Evolutionary conservation across 2,797 vertebrate genomes (phyloP), one percentile per base, ranked within the genome.

Genomic region (Rhincodon typus): DNA sequence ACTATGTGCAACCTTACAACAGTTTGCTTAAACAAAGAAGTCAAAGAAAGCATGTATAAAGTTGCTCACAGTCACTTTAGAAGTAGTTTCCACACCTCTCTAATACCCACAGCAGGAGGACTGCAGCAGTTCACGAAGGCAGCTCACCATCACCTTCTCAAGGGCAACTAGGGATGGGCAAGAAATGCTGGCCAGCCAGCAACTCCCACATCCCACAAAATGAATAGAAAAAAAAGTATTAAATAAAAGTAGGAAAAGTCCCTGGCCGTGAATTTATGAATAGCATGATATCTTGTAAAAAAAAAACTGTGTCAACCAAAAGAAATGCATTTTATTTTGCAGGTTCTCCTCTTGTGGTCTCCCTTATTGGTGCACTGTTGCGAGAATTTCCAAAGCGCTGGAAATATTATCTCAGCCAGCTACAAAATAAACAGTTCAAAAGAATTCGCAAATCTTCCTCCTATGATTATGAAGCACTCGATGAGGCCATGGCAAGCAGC

Each of bases 401-500:
- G 99, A 96, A 96, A 2, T 99, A 99, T 96, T 99, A 99, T 97
- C 98, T 99, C 96, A 96, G 95, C 34, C 98, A 99, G 97, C 98
- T 99, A 96, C 98, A 98, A 96, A 98, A 98, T 96, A 99, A 99
- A 96, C 98, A 99, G 82, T 99, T 99, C 96, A 98, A 98, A 97
- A 98, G 99, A 86, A 99, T 99, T 97, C 98, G 98, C 96, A 99
- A 99, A 97, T 99, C 99, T 0, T 99, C 99, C 0, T 99, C 98
- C 0, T 99, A 99, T 0, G 99, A 99, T 97, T 99, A 99, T 1
- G 99, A 99, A 79, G 99, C 99, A 86, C 97, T 99, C 94, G 99
- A 99, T 97, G 99, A 99, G 97, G 99, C 99, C 95, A 99, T 99
- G 99, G 98, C 98, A 17, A 99, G 99, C 90, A 99, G 99, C 96